A percentile compares a stretch with the other conserved stretches of the same genome.
phyloP scores from a whole-genome alignment of 2,113 vertebrate genomes.

The Nanger granti region DNA sequence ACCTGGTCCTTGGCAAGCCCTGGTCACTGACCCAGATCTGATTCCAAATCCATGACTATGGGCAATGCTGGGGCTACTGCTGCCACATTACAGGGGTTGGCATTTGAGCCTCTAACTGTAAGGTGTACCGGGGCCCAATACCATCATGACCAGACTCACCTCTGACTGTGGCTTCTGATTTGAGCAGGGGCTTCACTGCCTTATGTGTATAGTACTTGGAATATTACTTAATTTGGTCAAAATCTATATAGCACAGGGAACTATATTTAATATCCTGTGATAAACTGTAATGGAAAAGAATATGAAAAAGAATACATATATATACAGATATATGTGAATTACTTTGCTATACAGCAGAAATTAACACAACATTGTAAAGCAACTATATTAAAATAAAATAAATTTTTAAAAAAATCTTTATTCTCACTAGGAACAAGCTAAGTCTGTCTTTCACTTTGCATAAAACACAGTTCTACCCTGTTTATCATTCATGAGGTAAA shows the following conservation, averaged over 20 bases:
- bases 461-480: background rate
- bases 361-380: background rate
- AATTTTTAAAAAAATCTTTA: rapidly evolving
- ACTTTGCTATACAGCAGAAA: background rate
- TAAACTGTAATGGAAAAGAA: background rate
- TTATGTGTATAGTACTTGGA: rapidly evolving
- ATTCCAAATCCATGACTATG: background rate
- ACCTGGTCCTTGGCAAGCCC: background rate
- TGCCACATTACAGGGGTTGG: rapidly evolving
- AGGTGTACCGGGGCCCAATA: rapidly evolving
- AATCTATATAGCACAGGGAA: background rate
- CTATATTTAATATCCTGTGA: background rate
- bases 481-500: background rate
- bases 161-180: background rate
- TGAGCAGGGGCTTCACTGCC: background rate
- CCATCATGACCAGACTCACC: rapidly evolving
- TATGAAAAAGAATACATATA: background rate
- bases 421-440: background rate
- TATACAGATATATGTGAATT: background rate
- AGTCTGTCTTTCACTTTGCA: background rate
- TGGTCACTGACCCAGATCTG: background rate
- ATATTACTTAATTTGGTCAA: background rate
- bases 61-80: background rate
- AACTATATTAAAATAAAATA: background rate
- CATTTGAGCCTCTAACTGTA: background rate